Evolutionary conservation across 1,140 invertebrate species (phyloP).

Genomic region (Trachymyrmex cornetzi): DNA sequence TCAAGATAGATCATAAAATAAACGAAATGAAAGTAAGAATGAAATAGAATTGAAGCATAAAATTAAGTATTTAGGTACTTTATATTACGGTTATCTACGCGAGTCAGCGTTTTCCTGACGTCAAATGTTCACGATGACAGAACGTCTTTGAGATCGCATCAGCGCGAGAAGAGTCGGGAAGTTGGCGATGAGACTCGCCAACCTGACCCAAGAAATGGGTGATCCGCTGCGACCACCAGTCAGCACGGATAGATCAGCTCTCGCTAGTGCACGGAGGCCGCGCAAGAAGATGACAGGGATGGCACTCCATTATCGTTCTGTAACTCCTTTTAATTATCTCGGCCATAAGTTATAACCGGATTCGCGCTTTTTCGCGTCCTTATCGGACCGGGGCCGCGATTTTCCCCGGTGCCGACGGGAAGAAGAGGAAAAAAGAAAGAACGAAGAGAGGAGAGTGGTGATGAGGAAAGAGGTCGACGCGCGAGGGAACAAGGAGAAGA

Average conservation of each 20-base stretch:
- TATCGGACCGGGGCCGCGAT: slow-evolving; percentile 48
- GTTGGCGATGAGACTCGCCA: slow-evolving; percentile 32
- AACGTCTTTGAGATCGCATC: slow-evolving; percentile 7
- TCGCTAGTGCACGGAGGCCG: slow-evolving; percentile 28
- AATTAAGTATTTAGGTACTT: neutral
- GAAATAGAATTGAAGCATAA: neutral
- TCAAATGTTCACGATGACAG: slow-evolving; percentile 7
- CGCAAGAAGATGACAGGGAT: slow-evolving; percentile 59
- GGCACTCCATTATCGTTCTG: slow-evolving; percentile 63
- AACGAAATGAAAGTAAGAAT: neutral
- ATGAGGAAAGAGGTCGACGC: slow-evolving; percentile 17
- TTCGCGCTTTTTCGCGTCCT: slow-evolving; percentile 65
- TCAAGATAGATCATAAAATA: neutral
- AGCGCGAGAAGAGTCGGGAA: neutral
- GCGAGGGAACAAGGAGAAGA: neutral
- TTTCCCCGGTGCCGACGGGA: slow-evolving; percentile 23
- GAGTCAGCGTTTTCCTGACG: slow-evolving; percentile 7
- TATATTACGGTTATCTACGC: slow-evolving; percentile 27
- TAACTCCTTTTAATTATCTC: slow-evolving; percentile 69
- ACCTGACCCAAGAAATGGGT: slow-evolving; percentile 19
- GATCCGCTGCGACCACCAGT: slow-evolving; percentile 49
- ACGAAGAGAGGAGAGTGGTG: neutral
- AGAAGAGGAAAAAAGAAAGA: slow-evolving; percentile 8
- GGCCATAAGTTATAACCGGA: slow-evolving; percentile 66
- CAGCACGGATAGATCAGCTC: slow-evolving; percentile 58